Percentiles rank a stretch among this genome's conserved stretches.
Evolutionary conservation across 2,113 vertebrate species (phyloP).

Genomic region (Neoarius graeffei): DNA sequence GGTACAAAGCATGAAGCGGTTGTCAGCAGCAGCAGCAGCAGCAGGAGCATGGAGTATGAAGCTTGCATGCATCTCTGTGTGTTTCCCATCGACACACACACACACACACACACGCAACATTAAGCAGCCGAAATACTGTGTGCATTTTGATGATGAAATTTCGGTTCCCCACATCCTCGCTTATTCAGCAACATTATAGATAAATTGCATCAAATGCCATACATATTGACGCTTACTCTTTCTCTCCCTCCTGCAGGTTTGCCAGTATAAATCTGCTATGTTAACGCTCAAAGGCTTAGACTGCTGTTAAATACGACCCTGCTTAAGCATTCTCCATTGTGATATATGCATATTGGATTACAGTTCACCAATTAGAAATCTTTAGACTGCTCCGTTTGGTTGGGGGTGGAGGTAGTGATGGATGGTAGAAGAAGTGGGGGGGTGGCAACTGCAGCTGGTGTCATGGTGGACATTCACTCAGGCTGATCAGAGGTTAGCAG

Average conservation of each 20-base stretch:
- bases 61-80: constrained; percentile 23
- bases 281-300: constrained; percentile 24
- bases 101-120: constrained; percentile 4
- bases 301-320: constrained; percentile 47
- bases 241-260: constrained; percentile 17
- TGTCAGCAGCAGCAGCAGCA: constrained; percentile 39
- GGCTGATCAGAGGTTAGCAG: constrained; percentile 47
- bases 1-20: constrained; percentile 38
- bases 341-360: constrained; percentile 49
- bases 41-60: constrained; percentile 26
- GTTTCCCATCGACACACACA: neutral
- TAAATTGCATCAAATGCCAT: constrained; percentile 49
- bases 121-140: constrained; percentile 1
- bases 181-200: constrained; percentile 37
- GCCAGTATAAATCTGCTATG: constrained; percentile 34
- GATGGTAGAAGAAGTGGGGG: neutral
- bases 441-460: constrained; percentile 25
- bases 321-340: constrained; percentile 42
- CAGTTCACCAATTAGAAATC: constrained; percentile 50
- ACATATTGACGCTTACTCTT: constrained; percentile 37
- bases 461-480: constrained; percentile 25
- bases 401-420: constrained; percentile 17
- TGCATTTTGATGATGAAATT: constrained; percentile 39
- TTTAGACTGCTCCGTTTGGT: constrained; percentile 29
- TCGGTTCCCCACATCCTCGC: neutral